Conservation (phyloP, 2,797 vertebrate genomes). For the Clangula hyemalis region DNA sequence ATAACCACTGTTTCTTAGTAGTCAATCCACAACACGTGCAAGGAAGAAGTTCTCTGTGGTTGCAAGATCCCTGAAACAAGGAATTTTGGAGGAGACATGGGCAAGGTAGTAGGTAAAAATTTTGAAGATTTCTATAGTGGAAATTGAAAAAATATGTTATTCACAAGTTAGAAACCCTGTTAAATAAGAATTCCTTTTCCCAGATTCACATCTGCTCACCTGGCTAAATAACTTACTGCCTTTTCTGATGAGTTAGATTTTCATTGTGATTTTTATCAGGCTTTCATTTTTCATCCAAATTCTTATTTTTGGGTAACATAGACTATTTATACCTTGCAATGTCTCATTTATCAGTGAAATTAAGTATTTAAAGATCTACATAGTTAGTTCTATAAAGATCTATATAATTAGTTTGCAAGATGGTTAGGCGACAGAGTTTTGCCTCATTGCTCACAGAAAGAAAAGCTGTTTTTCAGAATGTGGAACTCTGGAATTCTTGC, state of each 20-base stretch:
- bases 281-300: background rate
- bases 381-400: background rate
- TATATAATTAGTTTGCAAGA: background rate
- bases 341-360: conserved; percentile 19
- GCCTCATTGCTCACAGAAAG: background rate
- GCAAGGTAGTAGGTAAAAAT: background rate
- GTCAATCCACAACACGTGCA: background rate
- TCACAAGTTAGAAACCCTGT: background rate
- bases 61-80: background rate
- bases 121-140: background rate
- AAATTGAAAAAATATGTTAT: background rate
- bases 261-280: background rate
- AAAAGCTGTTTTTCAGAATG: background rate
- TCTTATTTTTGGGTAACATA: background rate
- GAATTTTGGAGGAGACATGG: background rate
- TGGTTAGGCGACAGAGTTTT: background rate
- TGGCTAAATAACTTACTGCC: background rate
- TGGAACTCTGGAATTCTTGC: background rate
- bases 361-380: background rate
- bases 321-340: background rate
- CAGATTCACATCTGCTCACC: background rate
- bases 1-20: background rate
- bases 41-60: background rate
- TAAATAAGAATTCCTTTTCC: background rate
- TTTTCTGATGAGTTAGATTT: background rate